Evolutionary conservation across 2,797 vertebrate genomes (phyloP).

Genomic region (Anableps anableps): DNA sequence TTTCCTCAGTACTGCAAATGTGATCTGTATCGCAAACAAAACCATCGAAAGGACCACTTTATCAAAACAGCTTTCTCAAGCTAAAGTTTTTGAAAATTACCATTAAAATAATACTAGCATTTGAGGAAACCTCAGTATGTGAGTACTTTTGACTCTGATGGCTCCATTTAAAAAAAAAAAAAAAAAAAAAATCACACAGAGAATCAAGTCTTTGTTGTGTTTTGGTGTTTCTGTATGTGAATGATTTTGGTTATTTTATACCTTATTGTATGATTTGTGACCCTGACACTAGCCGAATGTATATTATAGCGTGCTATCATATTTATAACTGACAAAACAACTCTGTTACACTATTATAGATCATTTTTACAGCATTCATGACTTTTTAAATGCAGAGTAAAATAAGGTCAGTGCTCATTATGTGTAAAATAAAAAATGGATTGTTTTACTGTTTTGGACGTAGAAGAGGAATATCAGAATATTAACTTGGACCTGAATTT

Average conservation of each 20-base stretch:
- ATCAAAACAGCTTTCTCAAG: background rate
- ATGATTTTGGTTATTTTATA: constrained; percentile 25
- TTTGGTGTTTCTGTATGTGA: constrained; percentile 28
- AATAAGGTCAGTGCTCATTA: constrained; percentile 13
- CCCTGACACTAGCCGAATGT: constrained; percentile 67
- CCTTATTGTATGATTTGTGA: constrained; percentile 29
- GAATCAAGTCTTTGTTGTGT: constrained; percentile 24
- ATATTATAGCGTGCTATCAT: constrained; percentile 50
- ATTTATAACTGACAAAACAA: constrained; percentile 45
- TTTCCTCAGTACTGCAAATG: background rate
- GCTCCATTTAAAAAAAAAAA: constrained; percentile 57
- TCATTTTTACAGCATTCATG: background rate
- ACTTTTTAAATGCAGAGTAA: constrained; percentile 4
- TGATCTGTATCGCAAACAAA: background rate
- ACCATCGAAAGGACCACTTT: background rate
- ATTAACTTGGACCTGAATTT: constrained; percentile 27
- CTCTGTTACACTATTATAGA: constrained; percentile 8
- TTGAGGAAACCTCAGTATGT: constrained; percentile 13
- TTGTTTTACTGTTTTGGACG: constrained; percentile 2
- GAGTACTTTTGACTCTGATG: constrained; percentile 49
- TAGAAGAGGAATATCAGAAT: constrained; percentile 29
- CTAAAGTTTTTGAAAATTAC: background rate
- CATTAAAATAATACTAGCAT: background rate
- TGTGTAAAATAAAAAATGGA: constrained; percentile 11
- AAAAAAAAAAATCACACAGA: constrained; percentile 23